Conservation (phyloP, 2,888 invertebrate species). For the Lysandra bellargus region DNA sequence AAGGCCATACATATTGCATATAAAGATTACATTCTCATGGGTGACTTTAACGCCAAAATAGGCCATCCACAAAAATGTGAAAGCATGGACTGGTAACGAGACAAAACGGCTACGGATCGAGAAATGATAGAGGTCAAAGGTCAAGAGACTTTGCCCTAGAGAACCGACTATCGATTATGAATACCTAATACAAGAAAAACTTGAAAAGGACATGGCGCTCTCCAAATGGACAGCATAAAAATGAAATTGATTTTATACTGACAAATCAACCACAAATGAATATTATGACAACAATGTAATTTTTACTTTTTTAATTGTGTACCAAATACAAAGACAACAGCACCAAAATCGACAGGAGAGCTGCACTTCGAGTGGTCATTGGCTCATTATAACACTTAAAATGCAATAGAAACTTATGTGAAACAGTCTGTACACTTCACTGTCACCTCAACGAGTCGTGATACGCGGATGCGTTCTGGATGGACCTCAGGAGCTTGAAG, state of each 20-base stretch:
- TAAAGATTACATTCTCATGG: not conserved
- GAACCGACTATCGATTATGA: not conserved
- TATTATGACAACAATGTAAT: not conserved
- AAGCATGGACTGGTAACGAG: not conserved
- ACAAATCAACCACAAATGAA: not conserved
- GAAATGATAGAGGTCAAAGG: constrained; percentile 3
- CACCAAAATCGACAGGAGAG: not conserved
- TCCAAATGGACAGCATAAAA: too few relatives aligned
- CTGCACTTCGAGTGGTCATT: not conserved
- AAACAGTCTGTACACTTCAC: constrained; percentile 21
- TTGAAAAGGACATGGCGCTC: too few relatives aligned
- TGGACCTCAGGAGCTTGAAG: constrained; percentile 56
- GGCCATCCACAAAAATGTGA: not conserved
- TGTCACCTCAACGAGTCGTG: constrained; percentile 67
- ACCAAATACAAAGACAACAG: not conserved
- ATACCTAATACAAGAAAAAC: not conserved
- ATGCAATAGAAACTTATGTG: not conserved
- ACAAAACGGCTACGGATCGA: not conserved
- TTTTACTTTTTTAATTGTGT: not conserved
- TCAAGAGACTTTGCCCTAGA: not conserved
- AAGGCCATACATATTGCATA: not conserved
- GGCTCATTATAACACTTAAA: not conserved
- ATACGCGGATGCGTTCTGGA: constrained; percentile 62
- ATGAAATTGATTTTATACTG: not conserved
- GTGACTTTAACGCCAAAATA: not conserved